phyloP scores from a whole-genome alignment of 2,113 vertebrate species.

The Rutilus rutilus region DNA sequence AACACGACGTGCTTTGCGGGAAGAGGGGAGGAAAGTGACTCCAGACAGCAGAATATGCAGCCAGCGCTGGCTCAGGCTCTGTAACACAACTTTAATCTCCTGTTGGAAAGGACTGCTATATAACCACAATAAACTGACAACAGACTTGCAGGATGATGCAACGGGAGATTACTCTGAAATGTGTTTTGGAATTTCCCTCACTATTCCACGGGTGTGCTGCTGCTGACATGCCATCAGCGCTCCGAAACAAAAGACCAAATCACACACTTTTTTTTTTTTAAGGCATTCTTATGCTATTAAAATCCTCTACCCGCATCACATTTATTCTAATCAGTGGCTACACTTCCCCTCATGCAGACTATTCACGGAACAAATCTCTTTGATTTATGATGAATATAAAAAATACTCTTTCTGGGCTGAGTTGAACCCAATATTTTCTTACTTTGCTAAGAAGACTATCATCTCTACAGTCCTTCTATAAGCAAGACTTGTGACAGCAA shows the following conservation, averaged over 20 bases:
- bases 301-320: conserved; percentile 49
- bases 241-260: conserved; percentile 3
- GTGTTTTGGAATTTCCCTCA: conserved; percentile 40
- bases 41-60: conserved; percentile 11
- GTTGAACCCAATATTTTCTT: background rate
- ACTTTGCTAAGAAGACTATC: background rate
- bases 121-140: conserved; percentile 57
- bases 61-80: conserved; percentile 17
- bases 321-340: conserved; percentile 63
- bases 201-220: background rate
- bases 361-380: conserved; percentile 42
- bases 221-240: background rate
- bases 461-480: background rate
- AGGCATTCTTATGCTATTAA: conserved; percentile 65
- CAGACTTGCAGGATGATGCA: conserved; percentile 51
- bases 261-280: conserved; percentile 53
- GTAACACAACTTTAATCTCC: conserved; percentile 63
- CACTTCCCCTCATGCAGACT: conserved; percentile 54
- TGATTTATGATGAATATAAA: conserved; percentile 67
- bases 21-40: conserved; percentile 30
- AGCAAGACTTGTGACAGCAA: background rate
- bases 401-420: conserved; percentile 19
- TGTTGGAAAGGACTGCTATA: conserved; percentile 34
- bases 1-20: conserved; percentile 42
- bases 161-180: conserved; percentile 56